A percentile compares a stretch with the other conserved stretches of the same genome.
Evolutionary conservation across 2,113 vertebrate genomes (phyloP).

Genomic region (Amblyornis subalaris): DNA sequence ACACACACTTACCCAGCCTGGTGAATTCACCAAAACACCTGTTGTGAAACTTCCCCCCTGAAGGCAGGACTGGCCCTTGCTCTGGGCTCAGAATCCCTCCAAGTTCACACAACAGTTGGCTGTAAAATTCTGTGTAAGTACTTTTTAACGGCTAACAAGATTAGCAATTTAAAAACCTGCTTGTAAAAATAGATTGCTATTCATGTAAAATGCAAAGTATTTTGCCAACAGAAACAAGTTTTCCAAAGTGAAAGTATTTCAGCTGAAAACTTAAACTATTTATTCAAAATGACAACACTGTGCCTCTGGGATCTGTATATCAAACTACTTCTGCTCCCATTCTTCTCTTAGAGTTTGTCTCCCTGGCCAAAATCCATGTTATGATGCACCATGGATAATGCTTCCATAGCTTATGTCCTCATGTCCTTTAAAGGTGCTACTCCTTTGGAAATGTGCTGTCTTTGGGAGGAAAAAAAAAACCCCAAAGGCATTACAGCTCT

Average conservation of each 20-base stretch:
- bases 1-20: background rate
- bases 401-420: background rate
- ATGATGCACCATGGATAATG: background rate
- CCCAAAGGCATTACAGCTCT: background rate
- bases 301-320: background rate
- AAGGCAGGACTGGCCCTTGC: background rate
- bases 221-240: background rate
- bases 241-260: background rate
- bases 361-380: background rate
- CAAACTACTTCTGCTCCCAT: background rate
- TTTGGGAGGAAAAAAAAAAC: background rate
- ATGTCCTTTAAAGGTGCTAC: background rate
- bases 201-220: background rate
- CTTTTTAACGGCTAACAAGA: background rate
- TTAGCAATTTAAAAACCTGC: background rate
- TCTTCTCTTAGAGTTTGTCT: background rate
- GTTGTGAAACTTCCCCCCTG: background rate
- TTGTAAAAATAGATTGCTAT: background rate
- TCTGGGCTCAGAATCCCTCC: background rate
- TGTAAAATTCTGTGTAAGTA: background rate
- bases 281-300: background rate
- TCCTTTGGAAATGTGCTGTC: background rate
- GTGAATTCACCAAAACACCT: background rate
- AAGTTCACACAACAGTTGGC: background rate
- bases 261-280: background rate